phyloP scores from a whole-genome alignment of 2,113 vertebrate genomes.

The Halichoerus grypus region DNA sequence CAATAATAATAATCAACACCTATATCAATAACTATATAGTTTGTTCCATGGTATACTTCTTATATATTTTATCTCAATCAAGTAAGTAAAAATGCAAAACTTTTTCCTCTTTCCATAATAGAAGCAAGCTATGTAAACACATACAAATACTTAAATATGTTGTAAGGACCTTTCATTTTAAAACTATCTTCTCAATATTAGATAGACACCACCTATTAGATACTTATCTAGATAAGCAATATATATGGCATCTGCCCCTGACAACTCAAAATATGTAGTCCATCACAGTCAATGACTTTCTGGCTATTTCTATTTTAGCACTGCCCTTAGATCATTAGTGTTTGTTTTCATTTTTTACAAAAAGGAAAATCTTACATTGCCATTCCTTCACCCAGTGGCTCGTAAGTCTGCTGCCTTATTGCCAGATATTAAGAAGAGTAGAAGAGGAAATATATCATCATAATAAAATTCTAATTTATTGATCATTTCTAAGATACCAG shows the following conservation, averaged over 20 bases:
- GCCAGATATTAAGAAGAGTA: neutral
- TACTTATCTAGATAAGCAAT: neutral
- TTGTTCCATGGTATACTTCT: neutral
- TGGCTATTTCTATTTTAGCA: neutral
- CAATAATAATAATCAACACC: neutral
- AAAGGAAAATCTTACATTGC: neutral
- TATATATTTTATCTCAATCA: neutral
- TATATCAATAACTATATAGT: neutral
- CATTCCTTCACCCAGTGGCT: neutral
- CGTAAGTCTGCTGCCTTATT: neutral
- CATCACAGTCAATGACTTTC: neutral
- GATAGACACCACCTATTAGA: neutral
- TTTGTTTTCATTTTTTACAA: neutral
- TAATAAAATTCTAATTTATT: neutral
- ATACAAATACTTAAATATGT: neutral
- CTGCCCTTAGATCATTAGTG: neutral
- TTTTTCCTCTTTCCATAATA: neutral
- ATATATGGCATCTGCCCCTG: neutral
- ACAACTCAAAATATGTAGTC: neutral
- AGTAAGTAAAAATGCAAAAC: neutral
- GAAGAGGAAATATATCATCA: neutral
- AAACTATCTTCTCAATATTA: neutral
- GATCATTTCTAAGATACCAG: neutral
- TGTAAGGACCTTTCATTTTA: neutral
- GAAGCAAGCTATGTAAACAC: neutral